Evolutionary conservation across 2,888 invertebrate genomes (phyloP).

Genomic region (Apamea epomidion): DNA sequence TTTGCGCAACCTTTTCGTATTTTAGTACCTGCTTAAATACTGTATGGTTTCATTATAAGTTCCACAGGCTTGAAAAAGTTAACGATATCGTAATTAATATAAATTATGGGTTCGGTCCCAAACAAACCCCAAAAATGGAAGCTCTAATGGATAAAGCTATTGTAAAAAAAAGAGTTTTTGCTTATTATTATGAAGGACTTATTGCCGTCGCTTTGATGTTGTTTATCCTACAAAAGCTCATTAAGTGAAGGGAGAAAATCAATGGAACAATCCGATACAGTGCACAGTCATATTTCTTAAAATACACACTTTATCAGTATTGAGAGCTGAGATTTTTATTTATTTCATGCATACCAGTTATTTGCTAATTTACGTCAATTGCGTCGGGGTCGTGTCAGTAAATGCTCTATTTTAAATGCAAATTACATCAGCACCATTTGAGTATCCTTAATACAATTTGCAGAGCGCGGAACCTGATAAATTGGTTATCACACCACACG

Average conservation of each 20-base stretch:
- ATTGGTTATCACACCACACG: conserved; percentile 28
- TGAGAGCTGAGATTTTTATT: conserved; percentile 48
- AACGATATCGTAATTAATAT: conserved; percentile 44
- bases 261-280: conserved; percentile 30
- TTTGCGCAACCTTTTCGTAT: neutral
- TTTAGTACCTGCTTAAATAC: neutral
- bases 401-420: conserved; percentile 43
- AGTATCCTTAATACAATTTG: conserved; percentile 26
- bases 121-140: conserved; percentile 3
- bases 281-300: conserved; percentile 42
- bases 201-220: conserved; percentile 38
- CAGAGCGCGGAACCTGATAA: conserved; percentile 20
- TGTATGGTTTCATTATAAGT: conserved; percentile 1
- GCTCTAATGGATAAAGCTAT: conserved; percentile 9
- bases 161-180: conserved; percentile 20
- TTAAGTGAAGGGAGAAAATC: conserved; percentile 46
- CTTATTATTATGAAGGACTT: conserved; percentile 28
- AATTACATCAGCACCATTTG: conserved; percentile 32
- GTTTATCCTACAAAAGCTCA: conserved; percentile 52
- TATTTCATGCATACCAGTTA: neutral
- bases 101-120: neutral
- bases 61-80: conserved; percentile 13
- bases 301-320: conserved; percentile 41
- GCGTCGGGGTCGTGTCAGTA: conserved; percentile 3
- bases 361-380: conserved; percentile 32